phyloP scores from a whole-genome alignment of 2,797 vertebrate genomes.

The Sebastes flavidus region DNA sequence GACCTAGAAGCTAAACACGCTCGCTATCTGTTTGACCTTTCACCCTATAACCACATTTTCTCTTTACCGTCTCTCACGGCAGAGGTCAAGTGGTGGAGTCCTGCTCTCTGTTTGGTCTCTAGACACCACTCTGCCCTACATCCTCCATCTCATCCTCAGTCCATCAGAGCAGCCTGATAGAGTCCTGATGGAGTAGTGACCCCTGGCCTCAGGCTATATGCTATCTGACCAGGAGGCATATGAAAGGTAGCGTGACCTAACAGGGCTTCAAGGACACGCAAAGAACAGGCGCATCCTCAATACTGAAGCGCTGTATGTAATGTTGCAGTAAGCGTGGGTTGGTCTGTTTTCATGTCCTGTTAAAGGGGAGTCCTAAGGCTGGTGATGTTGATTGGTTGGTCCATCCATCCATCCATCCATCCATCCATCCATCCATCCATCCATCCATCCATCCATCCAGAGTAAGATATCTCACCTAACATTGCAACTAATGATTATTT shows the following conservation, averaged over 20 bases:
- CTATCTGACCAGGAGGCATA: background rate
- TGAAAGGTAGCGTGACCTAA: background rate
- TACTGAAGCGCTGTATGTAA: rapidly evolving
- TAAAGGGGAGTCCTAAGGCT: background rate
- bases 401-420: background rate
- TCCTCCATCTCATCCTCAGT: background rate
- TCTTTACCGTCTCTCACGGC: background rate
- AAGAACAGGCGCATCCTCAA: background rate
- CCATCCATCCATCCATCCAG: background rate
- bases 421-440: background rate
- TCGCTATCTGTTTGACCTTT: slow-evolving; percentile 26
- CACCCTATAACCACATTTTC: background rate
- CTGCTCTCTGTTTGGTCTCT: slow-evolving; percentile 16
- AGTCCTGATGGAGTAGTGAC: slow-evolving; percentile 4
- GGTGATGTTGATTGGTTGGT: background rate
- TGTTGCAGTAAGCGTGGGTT: background rate
- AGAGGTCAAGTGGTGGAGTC: slow-evolving; percentile 15
- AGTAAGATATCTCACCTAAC: background rate
- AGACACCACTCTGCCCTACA: background rate
- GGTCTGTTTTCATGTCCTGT: background rate
- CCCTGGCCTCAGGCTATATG: slow-evolving; percentile 16
- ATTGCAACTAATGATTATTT: background rate
- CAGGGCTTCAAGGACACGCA: background rate
- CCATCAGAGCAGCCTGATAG: slow-evolving; percentile 7
- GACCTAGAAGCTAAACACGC: background rate